Percentiles rank a stretch among this genome's conserved stretches.
Conservation (phyloP, 2,888 invertebrate genomes). For the Lasioglossum vierecki region DNA sequence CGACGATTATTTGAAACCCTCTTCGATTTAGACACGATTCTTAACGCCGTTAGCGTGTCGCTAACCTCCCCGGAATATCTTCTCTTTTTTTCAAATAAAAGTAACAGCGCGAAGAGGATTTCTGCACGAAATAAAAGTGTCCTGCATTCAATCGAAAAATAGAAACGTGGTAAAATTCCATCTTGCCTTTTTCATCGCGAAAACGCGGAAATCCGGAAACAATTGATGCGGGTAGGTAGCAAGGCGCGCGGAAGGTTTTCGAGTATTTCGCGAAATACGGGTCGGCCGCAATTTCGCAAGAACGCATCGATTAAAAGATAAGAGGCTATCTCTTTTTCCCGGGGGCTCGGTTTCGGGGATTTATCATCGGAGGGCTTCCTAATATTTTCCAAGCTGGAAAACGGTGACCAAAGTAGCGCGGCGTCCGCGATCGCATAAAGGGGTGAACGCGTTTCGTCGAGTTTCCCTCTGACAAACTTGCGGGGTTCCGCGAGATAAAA, state of each 20-base stretch:
- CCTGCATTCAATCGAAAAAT: neutral
- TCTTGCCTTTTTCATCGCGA: neutral
- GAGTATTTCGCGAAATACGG: neutral
- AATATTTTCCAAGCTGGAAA: neutral
- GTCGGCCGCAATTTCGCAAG: neutral
- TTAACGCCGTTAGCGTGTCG: neutral
- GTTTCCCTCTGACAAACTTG: constrained; percentile 3
- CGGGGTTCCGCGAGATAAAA: neutral
- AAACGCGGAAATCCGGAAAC: neutral
- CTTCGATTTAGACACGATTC: neutral
- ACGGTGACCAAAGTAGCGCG: neutral
- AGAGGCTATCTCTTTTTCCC: neutral
- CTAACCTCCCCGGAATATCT: neutral
- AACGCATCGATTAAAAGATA: neutral
- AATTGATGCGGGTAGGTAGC: neutral
- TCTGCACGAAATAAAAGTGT: neutral
- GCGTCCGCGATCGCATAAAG: neutral
- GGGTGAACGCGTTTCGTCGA: neutral
- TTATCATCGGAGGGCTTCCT: neutral
- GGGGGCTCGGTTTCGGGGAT: neutral
- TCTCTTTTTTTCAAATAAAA: neutral
- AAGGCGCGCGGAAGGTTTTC: neutral
- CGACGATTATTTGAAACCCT: neutral
- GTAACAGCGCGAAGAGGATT: neutral
- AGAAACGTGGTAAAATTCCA: neutral